Percentiles rank a stretch among this genome's conserved stretches.
phyloP scores from a whole-genome alignment of 2,797 vertebrate genomes.

The Anas bernieri region DNA sequence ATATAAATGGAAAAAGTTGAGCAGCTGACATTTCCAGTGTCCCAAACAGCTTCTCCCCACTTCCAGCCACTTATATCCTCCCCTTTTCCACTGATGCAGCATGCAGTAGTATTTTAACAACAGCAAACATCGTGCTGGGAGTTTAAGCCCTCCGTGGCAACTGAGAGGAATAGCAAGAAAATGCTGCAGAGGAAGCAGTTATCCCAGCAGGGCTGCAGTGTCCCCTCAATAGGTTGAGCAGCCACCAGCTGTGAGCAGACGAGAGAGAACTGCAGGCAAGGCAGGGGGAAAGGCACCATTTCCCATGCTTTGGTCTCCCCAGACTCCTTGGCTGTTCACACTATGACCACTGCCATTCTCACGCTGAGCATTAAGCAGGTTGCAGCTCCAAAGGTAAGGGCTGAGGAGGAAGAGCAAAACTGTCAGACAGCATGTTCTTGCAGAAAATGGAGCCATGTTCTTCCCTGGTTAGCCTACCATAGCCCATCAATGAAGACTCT shows the following conservation, averaged over 20 bases:
- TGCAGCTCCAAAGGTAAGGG: not conserved
- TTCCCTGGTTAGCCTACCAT: not conserved
- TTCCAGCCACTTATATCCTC: not conserved
- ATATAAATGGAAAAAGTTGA: not conserved
- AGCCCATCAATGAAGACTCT: not conserved
- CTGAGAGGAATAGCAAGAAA: constrained; percentile 38
- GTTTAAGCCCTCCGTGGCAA: constrained; percentile 53
- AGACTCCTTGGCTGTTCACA: not conserved
- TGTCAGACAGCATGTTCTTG: not conserved
- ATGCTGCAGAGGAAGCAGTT: constrained; percentile 62
- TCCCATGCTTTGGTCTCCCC: not conserved
- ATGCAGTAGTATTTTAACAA: constrained; percentile 45
- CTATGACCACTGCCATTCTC: not conserved
- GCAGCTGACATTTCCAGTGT: not conserved
- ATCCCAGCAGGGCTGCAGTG: constrained; percentile 52
- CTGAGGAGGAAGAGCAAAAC: not conserved
- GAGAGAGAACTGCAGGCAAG: not conserved
- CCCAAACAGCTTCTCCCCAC: not conserved
- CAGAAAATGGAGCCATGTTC: rapidly evolving
- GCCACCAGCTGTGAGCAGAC: not conserved
- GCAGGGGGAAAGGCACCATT: not conserved
- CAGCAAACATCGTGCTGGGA: constrained; percentile 18
- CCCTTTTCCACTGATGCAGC: not conserved
- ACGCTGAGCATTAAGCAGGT: rapidly evolving
- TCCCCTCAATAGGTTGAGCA: not conserved